Base-by-base conservation (phyloP, 92 coral and sea anemone genomes). In the Parazoanthus darwini region DNA sequence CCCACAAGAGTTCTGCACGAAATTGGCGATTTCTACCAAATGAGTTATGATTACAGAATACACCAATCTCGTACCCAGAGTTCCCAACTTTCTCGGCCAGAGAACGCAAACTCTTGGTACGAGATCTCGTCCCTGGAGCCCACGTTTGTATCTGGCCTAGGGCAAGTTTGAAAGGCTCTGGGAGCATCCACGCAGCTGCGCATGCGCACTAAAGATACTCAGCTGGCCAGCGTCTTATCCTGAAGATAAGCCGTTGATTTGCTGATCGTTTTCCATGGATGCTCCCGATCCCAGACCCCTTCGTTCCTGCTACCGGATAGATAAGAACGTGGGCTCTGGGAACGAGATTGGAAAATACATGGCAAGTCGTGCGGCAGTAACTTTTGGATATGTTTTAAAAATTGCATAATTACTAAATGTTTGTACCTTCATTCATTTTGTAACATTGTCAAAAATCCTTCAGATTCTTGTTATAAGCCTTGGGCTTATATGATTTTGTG, bases 121-220 rank as follows among this genome's bases (percentile, higher is more conserved):
- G 85, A 80, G 85, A 80, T 79, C 83, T 51, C 73, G 85, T 80
- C 33, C 71, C 83, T 65, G 2, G 85, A 80, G 85, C 73, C 72
- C 72, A 80, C 71, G 85, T 80, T 80, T 71, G 50, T 54, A 22
- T 79, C 26, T 56, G 29, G 70, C 26, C 33, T 48, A 36, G 48
- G 37, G 50, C 72, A 36, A n/a, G 63, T 35, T 80, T 20, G 48
- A 80, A 36, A 39, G n/a, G 29, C 42, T 33, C 39, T 56, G 72
- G 72, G 37, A 80, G 85, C 68, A 80, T 54, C 85, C 85, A 80
- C 70, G 46, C 85, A 80, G 16, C 85, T 80, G 48, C 36, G 85
- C 85, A 80, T 80, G 85, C 85, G 85, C 85, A 80, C 72, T 22
- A 58, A 80, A 54, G 77, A 80, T 46, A 33, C 6, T 58, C 72